Evolutionary conservation across 2,113 vertebrate genomes (phyloP).

Genomic region (Dolichotis patagonum): DNA sequence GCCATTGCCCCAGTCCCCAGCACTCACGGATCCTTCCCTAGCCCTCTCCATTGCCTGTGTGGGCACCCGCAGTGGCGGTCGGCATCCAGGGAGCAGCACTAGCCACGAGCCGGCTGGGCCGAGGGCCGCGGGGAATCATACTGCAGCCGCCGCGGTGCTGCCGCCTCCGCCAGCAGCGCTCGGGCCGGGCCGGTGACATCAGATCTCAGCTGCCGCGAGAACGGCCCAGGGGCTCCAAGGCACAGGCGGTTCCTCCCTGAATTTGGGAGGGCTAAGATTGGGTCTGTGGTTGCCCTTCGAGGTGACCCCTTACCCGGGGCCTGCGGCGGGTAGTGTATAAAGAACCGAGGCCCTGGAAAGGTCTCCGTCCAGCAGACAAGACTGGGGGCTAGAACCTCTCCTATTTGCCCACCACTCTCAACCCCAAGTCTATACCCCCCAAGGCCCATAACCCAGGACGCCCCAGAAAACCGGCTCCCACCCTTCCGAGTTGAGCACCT

Average conservation of each 20-base stretch:
- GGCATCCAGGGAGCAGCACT: background rate
- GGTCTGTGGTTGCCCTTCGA: background rate
- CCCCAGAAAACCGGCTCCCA: background rate
- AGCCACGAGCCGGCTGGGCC: background rate
- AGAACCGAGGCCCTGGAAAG: background rate
- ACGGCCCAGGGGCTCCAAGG: background rate
- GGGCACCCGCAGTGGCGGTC: accelerated
- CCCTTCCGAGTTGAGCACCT: background rate
- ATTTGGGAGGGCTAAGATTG: background rate
- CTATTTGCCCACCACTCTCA: background rate
- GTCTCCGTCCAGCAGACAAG: background rate
- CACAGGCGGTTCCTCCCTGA: background rate
- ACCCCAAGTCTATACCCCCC: background rate
- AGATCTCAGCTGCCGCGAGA: conserved; percentile 74
- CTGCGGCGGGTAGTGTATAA: background rate
- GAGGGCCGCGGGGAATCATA: background rate
- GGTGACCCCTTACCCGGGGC: background rate
- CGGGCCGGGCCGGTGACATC: conserved; percentile 64
- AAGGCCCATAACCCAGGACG: background rate
- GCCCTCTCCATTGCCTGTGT: conserved; percentile 50
- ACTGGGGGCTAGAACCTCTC: background rate
- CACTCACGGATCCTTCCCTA: conserved; percentile 74
- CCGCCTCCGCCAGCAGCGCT: background rate
- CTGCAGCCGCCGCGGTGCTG: background rate
- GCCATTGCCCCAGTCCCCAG: background rate